These are phyloP conservation scores for Notospermus geniculatus DNA, from an alignment of 1,140 invertebrate genomes.

Conservation along the genomic window DNA sequence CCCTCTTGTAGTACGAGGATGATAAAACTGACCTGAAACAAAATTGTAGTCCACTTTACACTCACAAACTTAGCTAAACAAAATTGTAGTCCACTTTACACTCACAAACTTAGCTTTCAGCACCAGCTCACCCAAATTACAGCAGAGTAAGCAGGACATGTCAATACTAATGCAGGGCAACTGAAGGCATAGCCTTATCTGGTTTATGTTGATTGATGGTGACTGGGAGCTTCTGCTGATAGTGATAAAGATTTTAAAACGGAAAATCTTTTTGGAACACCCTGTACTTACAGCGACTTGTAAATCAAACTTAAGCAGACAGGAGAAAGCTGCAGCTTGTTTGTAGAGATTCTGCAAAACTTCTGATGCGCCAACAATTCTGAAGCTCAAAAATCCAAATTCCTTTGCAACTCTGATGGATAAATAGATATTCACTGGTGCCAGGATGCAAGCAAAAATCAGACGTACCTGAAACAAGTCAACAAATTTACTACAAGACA, in stretches of 20 bases:
- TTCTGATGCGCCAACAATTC: constrained; percentile 45
- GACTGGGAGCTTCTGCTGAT: too few species aligned
- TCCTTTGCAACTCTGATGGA: constrained; percentile 33
- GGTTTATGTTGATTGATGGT: too few species aligned
- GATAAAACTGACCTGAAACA: constrained; percentile 39
- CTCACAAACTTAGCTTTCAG: too few species aligned
- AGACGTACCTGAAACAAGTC: constrained; percentile 21
- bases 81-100: too few species aligned
- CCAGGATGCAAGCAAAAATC: constrained; percentile 23
- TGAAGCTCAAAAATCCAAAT: constrained; percentile 47
- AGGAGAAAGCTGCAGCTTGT: constrained; percentile 38
- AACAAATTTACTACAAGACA: constrained; percentile 2
- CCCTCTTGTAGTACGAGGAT: constrained; percentile 36
- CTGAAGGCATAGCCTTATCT: too few species aligned
- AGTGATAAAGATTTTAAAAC: too few species aligned
- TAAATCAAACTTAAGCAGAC: constrained; percentile 44
- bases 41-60: too few species aligned
- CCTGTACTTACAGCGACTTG: constrained; percentile 47
- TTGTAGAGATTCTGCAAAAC: constrained; percentile 37
- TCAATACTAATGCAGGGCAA: too few species aligned
- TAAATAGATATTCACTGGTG: constrained; percentile 33
- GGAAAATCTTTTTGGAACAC: too few species aligned
- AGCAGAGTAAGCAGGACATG: too few species aligned
- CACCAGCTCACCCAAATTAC: too few species aligned
- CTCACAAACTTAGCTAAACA: too few species aligned